phyloP scores from a whole-genome alignment of 2,113 vertebrate genomes.

The Trinectes maculatus region DNA sequence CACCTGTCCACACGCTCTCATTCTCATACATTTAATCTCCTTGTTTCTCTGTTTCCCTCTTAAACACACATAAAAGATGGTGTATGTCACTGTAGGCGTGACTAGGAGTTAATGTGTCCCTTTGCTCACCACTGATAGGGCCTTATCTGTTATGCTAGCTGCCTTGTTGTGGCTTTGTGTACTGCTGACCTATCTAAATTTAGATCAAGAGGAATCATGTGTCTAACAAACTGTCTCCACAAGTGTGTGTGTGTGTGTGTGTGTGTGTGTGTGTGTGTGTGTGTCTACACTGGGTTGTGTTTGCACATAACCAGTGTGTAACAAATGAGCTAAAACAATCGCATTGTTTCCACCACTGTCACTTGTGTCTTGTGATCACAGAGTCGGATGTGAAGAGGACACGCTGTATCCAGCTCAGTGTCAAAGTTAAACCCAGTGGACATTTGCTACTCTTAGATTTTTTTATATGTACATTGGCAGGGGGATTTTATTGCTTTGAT shows the following conservation, averaged over 20 bases:
- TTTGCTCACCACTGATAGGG: conserved; percentile 62
- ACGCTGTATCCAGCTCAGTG: conserved; percentile 3
- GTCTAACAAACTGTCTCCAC: conserved; percentile 66
- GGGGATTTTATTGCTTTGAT: background rate
- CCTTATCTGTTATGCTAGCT: conserved; percentile 67
- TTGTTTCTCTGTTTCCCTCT: background rate
- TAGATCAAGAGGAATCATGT: conserved; percentile 73
- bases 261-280: conserved; percentile 22
- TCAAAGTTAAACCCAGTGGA: conserved; percentile 24
- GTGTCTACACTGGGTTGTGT: conserved; percentile 19
- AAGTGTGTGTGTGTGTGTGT: conserved; percentile 12
- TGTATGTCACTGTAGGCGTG: conserved; percentile 33
- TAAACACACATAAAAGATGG: background rate
- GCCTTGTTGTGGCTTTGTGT: conserved; percentile 70
- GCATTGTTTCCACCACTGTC: conserved; percentile 58
- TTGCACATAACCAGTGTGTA: conserved; percentile 46
- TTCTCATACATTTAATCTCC: background rate
- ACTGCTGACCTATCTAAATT: conserved; percentile 77
- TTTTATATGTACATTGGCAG: background rate
- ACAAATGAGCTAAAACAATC: conserved; percentile 61
- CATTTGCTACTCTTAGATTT: background rate
- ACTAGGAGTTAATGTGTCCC: conserved; percentile 41
- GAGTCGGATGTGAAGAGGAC: conserved; percentile 38
- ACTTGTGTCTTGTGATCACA: conserved; percentile 50
- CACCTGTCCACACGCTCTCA: background rate